These are phyloP conservation scores for Meiosimyza decipiens DNA, from an alignment of 2,888 invertebrate genomes.

Conservation along the genomic window DNA sequence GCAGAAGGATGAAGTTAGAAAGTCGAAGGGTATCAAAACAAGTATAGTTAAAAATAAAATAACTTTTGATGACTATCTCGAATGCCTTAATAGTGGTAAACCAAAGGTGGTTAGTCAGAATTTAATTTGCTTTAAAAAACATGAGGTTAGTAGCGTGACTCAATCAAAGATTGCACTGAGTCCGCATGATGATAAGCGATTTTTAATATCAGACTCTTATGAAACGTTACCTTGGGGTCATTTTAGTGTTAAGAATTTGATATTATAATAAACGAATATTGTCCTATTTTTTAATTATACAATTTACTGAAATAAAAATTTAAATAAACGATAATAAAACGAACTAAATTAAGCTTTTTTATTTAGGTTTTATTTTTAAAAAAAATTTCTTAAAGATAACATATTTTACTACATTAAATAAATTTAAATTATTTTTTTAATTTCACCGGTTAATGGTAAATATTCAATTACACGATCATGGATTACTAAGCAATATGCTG, in stretches of 20 bases:
- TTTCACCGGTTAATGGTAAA: too few relatives aligned
- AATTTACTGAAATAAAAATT: too few relatives aligned
- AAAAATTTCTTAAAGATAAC: too few relatives aligned
- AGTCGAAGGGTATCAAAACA: conserved; percentile 9
- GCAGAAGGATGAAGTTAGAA: conserved; percentile 5
- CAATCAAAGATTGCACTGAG: conserved; percentile 20
- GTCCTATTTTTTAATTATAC: too few relatives aligned
- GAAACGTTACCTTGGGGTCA: conserved; percentile 18
- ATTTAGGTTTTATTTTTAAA: too few relatives aligned
- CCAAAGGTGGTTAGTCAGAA: background rate
- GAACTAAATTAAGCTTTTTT: too few relatives aligned
- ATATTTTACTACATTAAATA: too few relatives aligned
- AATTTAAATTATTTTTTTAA: too few relatives aligned
- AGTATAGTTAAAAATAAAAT: conserved; percentile 17
- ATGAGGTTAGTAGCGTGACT: background rate
- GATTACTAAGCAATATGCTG: too few relatives aligned
- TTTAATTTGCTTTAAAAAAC: conserved; percentile 1
- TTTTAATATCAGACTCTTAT: conserved; percentile 11
- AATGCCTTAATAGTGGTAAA: background rate
- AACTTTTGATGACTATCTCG: background rate
- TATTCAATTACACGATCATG: too few relatives aligned
- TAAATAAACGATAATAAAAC: too few relatives aligned
- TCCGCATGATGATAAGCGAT: conserved; percentile 22
- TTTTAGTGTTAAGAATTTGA: background rate
- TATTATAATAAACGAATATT: too few relatives aligned